These are phyloP conservation scores for Nomada ruficornis DNA, from an alignment of 2,888 invertebrate genomes.

Conservation along the genomic window DNA sequence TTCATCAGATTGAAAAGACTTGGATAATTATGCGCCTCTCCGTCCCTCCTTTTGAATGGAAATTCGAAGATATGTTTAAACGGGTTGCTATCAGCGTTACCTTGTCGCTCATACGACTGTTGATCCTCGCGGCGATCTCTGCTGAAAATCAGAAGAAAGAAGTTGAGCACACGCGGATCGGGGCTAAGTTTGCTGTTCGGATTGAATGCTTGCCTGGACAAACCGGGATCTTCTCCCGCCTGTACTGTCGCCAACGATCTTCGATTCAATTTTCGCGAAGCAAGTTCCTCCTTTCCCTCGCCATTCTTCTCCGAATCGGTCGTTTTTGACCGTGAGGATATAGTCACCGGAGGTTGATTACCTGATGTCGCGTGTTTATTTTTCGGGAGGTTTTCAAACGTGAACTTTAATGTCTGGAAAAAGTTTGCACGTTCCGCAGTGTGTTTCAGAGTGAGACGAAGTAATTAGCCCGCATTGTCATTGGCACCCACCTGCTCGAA, in stretches of 20 bases:
- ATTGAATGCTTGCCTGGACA: conserved; percentile 20
- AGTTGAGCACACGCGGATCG: conserved; percentile 8
- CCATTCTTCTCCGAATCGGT: neutral
- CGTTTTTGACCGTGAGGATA: neutral
- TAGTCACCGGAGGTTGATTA: neutral
- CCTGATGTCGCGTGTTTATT: neutral
- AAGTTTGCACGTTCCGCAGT: neutral
- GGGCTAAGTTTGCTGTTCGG: conserved; percentile 29
- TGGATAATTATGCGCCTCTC: neutral
- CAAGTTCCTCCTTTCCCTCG: neutral
- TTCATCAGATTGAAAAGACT: neutral
- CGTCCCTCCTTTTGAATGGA: neutral
- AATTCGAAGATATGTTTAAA: no score
- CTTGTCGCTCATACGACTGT: conserved; percentile 10
- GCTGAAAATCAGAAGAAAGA: conserved; percentile 4
- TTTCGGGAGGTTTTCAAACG: neutral
- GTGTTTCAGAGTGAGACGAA: neutral
- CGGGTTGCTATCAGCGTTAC: neutral
- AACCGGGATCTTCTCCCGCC: conserved; percentile 7
- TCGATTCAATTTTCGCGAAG: conserved; percentile 26
- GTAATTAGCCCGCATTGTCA: conserved; percentile 40
- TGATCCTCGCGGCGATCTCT: conserved; percentile 7
- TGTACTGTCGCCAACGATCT: conserved; percentile 11
- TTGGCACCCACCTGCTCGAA: conserved; percentile 28
- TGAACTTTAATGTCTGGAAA: neutral